Evolutionary conservation across 2,113 vertebrate species (phyloP).

Genomic region (Oreochromis niloticus): DNA sequence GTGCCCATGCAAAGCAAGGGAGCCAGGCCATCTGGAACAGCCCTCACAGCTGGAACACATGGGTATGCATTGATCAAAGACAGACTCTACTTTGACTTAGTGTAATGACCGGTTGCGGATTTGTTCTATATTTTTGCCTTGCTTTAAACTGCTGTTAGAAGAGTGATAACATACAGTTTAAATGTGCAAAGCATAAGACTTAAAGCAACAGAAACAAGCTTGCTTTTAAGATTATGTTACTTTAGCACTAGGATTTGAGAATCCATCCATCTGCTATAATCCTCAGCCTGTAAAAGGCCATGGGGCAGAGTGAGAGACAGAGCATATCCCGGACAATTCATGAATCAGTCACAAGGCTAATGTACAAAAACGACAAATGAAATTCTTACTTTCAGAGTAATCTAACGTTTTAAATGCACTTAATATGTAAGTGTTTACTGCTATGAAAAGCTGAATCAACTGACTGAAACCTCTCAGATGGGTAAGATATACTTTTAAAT

Average conservation of each 20-base stretch:
- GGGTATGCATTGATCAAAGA: constrained; percentile 13
- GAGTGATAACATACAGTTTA: not conserved
- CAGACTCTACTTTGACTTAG: not conserved
- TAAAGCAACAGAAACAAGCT: not conserved
- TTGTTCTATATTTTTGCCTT: not conserved
- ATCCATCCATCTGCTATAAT: not conserved
- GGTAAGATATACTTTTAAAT: not conserved
- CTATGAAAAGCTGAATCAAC: not conserved
- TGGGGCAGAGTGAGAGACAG: not conserved
- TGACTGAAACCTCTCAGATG: not conserved
- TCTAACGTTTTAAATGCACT: not conserved
- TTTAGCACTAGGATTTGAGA: not conserved
- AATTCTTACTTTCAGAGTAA: not conserved
- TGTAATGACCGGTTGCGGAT: not conserved
- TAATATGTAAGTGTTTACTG: not conserved
- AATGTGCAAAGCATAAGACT: not conserved
- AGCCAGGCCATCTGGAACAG: constrained; percentile 49
- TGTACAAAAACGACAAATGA: not conserved
- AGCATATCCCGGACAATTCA: not conserved
- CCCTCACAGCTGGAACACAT: constrained; percentile 48
- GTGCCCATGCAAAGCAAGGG: constrained; percentile 23
- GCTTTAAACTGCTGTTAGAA: not conserved
- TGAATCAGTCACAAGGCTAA: not conserved
- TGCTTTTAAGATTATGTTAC: not conserved
- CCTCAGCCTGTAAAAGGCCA: not conserved